Base-by-base conservation (phyloP, 2,888 invertebrate genomes). In the Anthoptus insignis region DNA sequence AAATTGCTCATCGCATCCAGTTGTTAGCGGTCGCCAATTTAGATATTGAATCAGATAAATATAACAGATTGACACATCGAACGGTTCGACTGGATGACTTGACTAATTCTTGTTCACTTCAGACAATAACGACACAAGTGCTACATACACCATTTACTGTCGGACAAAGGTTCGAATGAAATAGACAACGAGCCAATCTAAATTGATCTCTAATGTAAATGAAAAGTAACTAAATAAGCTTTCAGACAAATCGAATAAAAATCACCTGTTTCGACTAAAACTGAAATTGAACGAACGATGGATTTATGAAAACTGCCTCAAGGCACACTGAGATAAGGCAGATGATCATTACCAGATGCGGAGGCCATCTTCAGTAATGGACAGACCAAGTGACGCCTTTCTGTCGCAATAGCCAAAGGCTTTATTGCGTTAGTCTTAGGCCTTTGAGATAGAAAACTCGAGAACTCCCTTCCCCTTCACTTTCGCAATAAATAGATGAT, bases 61-160 rank as follows among this genome's bases (percentile, higher is more conserved):
- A 21, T n/a, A 19, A 29, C 24, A 29, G 29, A 45, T 57, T 45
- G 45, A 45, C 57, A 32, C 42, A 16, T 27, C 16, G 8, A 42
- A 16, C 22, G 42, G 16, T 42, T 42, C 27, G 24, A 42, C n/a
- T 56, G 56, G 29, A 57, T 57, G 57, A 57, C 45, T 45, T 32
- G 42, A 32, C 57, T 32, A 29, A 57, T 42, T 42, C 56, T n/a
- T 57, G 29, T 21, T 45, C 29, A 57, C 57, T 57, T 45, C 57
- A 9, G 42, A 6, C 5, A 22, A 16, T 42, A 16, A 45, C 24
- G 39, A 57, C 0, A 19, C 5, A 32, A n/a, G n/a, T n/a, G n/a
- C n/a, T n/a, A n/a, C n/a, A n/a, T n/a, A n/a, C n/a, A n/a, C n/a
- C n/a, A n/a, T n/a, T n/a, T n/a, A n/a, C n/a, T n/a, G 24, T 32